These are phyloP conservation scores for Ephialtes manifestator DNA, from an alignment of 2,888 invertebrate species.

Conservation along the genomic window DNA sequence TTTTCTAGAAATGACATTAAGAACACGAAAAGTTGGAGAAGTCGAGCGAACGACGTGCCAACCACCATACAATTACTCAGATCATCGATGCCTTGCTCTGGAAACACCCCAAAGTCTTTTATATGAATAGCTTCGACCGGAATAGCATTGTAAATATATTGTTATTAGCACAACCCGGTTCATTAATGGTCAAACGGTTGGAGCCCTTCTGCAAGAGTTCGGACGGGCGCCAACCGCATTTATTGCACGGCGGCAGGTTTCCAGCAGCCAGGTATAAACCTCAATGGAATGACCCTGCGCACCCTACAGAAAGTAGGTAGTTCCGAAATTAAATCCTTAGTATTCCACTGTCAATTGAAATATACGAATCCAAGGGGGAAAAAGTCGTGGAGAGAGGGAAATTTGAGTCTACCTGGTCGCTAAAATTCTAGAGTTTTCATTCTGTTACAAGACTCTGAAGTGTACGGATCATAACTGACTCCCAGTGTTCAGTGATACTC, in stretches of 20 bases:
- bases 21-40: too few species aligned
- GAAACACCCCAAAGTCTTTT: not conserved
- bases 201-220: not conserved
- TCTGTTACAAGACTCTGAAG: slow-evolving; percentile 7
- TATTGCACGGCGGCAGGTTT: not conserved
- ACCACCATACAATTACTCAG: too few species aligned
- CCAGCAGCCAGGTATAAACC: not conserved
- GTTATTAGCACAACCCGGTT: not conserved
- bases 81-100: too few species aligned
- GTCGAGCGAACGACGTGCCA: too few species aligned
- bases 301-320: not conserved
- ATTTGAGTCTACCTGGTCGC: not conserved
- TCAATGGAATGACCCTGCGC: not conserved
- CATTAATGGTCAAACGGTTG: not conserved
- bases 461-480: not conserved
- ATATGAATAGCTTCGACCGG: not conserved
- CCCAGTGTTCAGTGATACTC: not conserved
- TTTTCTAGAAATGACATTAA: too few species aligned
- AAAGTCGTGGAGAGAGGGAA: not conserved
- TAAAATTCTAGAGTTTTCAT: not conserved
- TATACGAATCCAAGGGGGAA: not conserved
- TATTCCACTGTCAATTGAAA: not conserved
- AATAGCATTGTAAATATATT: not conserved
- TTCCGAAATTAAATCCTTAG: not conserved
- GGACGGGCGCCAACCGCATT: not conserved